Evolutionary conservation across 1,140 invertebrate species (phyloP).

Genomic region (Panagrolaimus sp.): DNA sequence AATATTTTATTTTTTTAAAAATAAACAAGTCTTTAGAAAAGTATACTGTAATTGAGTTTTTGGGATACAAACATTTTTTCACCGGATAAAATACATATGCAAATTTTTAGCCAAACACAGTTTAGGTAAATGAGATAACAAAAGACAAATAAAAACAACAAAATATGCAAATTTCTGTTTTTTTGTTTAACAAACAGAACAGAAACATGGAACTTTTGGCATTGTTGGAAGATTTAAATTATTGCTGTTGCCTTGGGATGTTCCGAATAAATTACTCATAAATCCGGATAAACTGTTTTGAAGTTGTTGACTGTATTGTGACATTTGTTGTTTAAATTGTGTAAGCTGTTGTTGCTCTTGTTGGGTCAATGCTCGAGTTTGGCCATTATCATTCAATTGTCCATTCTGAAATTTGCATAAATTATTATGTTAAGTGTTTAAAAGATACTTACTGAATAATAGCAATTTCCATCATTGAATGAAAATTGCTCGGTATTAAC

Average conservation of each 20-base stretch:
- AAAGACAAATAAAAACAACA: background rate
- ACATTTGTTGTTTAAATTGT: background rate
- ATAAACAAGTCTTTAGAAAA: no score
- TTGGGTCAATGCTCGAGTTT: background rate
- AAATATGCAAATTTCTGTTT: background rate
- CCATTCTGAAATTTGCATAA: constrained; percentile 15
- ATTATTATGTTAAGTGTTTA: background rate
- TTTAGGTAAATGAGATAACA: no score
- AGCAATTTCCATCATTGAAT: constrained; percentile 9
- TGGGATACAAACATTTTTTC: no score
- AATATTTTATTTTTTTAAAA: no score
- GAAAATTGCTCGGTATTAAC: background rate
- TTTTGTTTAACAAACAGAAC: constrained; percentile 3
- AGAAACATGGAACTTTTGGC: constrained; percentile 7
- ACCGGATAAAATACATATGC: no score
- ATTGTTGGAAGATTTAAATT: constrained; percentile 6
- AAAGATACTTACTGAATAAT: constrained; percentile 1
- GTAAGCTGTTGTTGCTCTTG: background rate
- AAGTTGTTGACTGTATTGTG: constrained; percentile 1
- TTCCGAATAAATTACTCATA: background rate
- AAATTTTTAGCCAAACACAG: no score
- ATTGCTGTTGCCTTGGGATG: background rate
- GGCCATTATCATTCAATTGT: background rate
- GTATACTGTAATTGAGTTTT: no score
- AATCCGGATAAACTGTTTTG: background rate